Evolutionary conservation across 2,797 vertebrate genomes (phyloP), one percentile per base, ranked within the genome.

Genomic region (Coregonus suidteri): DNA sequence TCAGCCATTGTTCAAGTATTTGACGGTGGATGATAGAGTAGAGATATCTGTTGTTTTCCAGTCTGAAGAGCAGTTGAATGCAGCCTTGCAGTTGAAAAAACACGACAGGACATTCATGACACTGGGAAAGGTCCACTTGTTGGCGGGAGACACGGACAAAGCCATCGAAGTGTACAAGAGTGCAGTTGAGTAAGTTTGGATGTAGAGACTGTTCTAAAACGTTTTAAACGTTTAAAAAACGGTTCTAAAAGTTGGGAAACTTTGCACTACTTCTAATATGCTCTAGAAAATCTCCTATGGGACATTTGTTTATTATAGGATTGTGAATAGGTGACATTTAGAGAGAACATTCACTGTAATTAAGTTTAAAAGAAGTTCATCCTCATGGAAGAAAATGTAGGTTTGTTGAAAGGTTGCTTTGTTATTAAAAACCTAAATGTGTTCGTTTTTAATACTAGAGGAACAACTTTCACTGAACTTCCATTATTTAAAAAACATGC

Each of bases 141-240:
- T 97, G 93, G 94, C 96, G 71, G 97, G 97, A 71, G 88, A 98
- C 35, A 87, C 83, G 0, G 95, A 97, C 75, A 96, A 95, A 81
- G 97, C 98, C 85, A 93, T 98, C 0, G 96, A 97, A 54, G 94
- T 97, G 85, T 99, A 97, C 71, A 96, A 95, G 91, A 96, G 92
- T 73, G 97, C 96, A 0, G 91, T 99, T 68, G 96, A 98, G 98
- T 99, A 92, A 96, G 98, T 94, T 30, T 72, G 25, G 52, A 73
- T 47, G n/a, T 56, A 52, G 56, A n/a, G 30, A 72, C 59, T 25
- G 4, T 18, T 68, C 30, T 41, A 30, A 77, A 66, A 34, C 25
- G 74, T 37, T 71, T 75, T 35, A 31, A 34, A 41, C 6, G 41
- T 47, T 41, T 1, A 47, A 47, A 47, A 30, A 77, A 66, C 30